phyloP scores from a whole-genome alignment of 1,140 invertebrate genomes.

The Camponotus pennsylvanicus region DNA sequence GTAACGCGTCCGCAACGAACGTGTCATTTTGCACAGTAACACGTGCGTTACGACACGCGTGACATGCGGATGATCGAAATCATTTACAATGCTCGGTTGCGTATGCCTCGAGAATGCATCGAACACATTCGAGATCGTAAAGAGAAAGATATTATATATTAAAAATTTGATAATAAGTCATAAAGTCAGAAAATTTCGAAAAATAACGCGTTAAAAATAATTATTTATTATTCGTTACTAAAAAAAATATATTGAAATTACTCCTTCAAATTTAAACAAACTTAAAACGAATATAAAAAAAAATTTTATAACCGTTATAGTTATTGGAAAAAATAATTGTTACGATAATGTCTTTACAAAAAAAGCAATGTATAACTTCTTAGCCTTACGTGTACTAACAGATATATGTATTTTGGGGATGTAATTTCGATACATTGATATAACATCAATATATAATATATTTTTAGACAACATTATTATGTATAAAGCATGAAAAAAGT shows the following conservation, averaged over 20 bases:
- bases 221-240: too few species aligned
- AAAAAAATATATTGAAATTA: too few species aligned
- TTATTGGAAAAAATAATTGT: too few species aligned
- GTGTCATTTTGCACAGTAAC: conserved; percentile 44
- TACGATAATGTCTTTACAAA: too few species aligned
- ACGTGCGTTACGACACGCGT: conserved; percentile 31
- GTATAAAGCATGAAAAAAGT: not conserved
- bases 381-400: not conserved
- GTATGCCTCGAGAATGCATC: conserved; percentile 3
- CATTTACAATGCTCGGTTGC: not conserved
- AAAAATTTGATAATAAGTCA: conserved; percentile 1
- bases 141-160: not conserved
- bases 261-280: too few species aligned
- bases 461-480: not conserved
- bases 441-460: not conserved
- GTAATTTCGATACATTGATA: not conserved
- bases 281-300: too few species aligned
- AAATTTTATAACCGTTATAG: too few species aligned
- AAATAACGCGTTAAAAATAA: too few species aligned
- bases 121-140: not conserved
- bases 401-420: not conserved
- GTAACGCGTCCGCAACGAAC: conserved; percentile 19
- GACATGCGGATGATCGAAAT: not conserved
- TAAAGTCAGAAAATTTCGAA: not conserved
- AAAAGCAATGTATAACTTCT: too few species aligned